These are phyloP conservation scores for Epiblema foenella DNA, from an alignment of 2,888 invertebrate species.

Conservation along the genomic window DNA sequence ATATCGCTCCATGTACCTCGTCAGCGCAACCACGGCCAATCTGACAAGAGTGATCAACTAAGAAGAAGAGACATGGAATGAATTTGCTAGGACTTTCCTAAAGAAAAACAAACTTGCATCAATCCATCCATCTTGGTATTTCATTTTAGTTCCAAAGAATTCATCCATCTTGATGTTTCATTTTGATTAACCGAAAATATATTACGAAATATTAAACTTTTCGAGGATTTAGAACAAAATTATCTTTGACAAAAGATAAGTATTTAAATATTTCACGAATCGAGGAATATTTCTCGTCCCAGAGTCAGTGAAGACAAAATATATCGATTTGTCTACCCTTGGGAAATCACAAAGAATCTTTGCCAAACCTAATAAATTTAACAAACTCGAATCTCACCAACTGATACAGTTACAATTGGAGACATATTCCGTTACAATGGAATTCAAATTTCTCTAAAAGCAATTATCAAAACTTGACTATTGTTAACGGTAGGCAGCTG, in stretches of 20 bases:
- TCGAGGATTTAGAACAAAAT: background rate
- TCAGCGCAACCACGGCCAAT: too few species aligned
- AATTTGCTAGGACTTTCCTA: too few species aligned
- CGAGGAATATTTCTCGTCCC: background rate
- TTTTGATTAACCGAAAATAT: background rate
- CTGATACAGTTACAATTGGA: background rate
- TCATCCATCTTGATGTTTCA: too few species aligned
- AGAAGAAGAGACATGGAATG: too few species aligned
- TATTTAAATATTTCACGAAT: conserved; percentile 1
- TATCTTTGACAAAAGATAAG: background rate
- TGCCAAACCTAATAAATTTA: background rate
- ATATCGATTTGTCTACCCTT: conserved; percentile 24
- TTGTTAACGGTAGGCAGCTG: background rate
- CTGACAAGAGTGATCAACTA: too few species aligned
- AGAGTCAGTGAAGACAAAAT: conserved; percentile 8
- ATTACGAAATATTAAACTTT: background rate
- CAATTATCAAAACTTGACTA: background rate
- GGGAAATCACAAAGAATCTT: conserved; percentile 33
- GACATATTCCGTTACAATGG: background rate
- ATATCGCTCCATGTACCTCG: too few species aligned
- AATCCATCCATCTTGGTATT: too few species aligned
- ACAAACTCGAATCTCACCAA: background rate
- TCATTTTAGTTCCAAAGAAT: too few species aligned
- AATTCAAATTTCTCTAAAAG: background rate
- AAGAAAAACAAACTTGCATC: too few species aligned